Conservation (phyloP, 2,797 vertebrate species). For the Geotria australis region DNA sequence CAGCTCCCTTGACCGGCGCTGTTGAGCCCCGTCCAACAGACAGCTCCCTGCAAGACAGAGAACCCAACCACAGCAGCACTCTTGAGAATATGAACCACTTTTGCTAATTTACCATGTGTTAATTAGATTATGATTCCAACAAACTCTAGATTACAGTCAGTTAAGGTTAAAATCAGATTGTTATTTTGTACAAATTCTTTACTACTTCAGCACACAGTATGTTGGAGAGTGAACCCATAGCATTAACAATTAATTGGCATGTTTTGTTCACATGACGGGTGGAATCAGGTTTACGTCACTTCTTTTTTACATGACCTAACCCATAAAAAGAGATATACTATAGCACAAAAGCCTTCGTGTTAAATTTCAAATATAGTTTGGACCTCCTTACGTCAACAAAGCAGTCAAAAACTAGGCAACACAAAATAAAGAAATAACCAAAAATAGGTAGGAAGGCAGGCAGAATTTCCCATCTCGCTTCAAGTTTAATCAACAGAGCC, state of each 20-base stretch:
- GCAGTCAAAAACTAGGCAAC: too few species aligned
- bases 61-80: not conserved
- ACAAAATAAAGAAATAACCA: too few species aligned
- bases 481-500: not conserved
- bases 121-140: not conserved
- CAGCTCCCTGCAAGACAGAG: constrained; percentile 27
- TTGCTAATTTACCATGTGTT: not conserved
- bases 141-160: not conserved
- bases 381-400: too few species aligned
- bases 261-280: too few species aligned
- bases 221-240: too few species aligned
- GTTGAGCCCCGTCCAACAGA: constrained; percentile 73
- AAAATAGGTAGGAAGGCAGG: too few species aligned
- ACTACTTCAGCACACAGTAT: too few species aligned
- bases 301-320: not conserved
- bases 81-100: not conserved
- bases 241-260: too few species aligned
- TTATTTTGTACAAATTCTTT: too few species aligned
- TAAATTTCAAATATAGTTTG: too few species aligned
- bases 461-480: not conserved
- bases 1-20: constrained; percentile 36
- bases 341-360: too few species aligned
- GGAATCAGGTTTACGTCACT: too few species aligned
- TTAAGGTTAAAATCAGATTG: not conserved
- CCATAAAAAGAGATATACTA: not conserved